Conservation (phyloP, 2,113 vertebrate species). For the Neogobius melanostomus region DNA sequence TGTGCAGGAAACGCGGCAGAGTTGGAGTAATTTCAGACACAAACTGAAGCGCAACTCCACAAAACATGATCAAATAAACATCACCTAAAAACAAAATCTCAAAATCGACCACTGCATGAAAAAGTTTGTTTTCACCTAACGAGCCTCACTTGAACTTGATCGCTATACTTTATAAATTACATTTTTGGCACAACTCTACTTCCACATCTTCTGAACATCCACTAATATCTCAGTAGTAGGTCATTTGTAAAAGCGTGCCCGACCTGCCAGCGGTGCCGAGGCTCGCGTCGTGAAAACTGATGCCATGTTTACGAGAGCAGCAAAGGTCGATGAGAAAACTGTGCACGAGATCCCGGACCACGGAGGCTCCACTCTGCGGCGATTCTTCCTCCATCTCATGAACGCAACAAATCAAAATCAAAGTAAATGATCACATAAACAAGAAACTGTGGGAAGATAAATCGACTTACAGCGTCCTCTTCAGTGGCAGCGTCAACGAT, state of each 20-base stretch:
- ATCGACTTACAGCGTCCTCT: slow-evolving; percentile 68
- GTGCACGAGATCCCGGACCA: slow-evolving; percentile 85
- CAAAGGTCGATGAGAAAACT: slow-evolving; percentile 89
- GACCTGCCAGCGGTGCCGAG: slow-evolving; percentile 89
- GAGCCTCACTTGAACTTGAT: too few relatives aligned
- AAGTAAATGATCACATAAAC: not conserved
- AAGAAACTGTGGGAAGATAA: not conserved
- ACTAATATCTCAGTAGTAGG: too few relatives aligned
- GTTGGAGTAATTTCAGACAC: too few relatives aligned
- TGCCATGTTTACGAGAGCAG: slow-evolving; percentile 91
- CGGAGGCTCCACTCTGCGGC: slow-evolving; percentile 72
- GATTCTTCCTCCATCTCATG: slow-evolving; percentile 60
- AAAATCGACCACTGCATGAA: too few relatives aligned
- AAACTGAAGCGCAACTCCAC: too few relatives aligned
- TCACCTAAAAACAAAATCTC: too few relatives aligned
- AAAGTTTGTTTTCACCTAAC: too few relatives aligned
- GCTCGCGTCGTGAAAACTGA: slow-evolving; percentile 89
- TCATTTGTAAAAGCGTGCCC: slow-evolving; percentile 8
- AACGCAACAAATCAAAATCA: not conserved
- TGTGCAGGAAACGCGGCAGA: too few relatives aligned
- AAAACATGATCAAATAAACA: too few relatives aligned
- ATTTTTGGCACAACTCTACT: too few relatives aligned
- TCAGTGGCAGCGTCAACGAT: slow-evolving; percentile 80
- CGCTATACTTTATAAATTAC: too few relatives aligned
- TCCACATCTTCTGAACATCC: too few relatives aligned